Evolutionary conservation across 2,888 invertebrate genomes (phyloP).

Genomic region (Acleris holmiana): DNA sequence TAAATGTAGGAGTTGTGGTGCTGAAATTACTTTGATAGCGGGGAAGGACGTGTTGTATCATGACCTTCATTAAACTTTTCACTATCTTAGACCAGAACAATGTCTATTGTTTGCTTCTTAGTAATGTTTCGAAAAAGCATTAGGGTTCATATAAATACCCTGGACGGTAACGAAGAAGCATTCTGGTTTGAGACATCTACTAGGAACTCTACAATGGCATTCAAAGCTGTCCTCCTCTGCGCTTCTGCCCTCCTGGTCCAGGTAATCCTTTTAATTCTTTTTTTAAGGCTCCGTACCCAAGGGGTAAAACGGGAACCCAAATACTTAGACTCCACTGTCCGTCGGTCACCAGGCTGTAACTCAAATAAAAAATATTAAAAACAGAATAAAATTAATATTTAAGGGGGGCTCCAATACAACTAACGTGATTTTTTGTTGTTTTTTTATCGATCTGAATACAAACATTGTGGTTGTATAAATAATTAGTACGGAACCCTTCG

Average conservation of each 20-base stretch:
- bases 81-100: neutral
- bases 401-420: too few species aligned
- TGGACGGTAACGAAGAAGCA: neutral
- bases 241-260: conserved; percentile 42
- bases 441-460: too few species aligned
- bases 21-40: neutral
- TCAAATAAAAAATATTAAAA: too few species aligned
- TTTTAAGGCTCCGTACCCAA: too few species aligned
- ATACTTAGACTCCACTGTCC: too few species aligned
- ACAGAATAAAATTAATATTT: too few species aligned
- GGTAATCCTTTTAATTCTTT: conserved; percentile 25
- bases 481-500: too few species aligned
- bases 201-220: conserved; percentile 31
- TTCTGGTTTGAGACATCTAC: neutral
- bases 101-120: neutral
- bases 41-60: neutral
- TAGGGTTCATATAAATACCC: neutral
- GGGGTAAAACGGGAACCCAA: too few species aligned
- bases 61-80: neutral
- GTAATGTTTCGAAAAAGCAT: neutral
- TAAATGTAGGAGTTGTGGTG: neutral
- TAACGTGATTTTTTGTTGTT: too few species aligned
- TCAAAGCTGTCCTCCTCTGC: conserved; percentile 39
- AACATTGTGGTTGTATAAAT: too few species aligned
- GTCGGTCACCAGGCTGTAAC: too few species aligned